Base-by-base conservation (phyloP, 2,888 invertebrate genomes). In the Pyrrhopygopsis socrates region DNA sequence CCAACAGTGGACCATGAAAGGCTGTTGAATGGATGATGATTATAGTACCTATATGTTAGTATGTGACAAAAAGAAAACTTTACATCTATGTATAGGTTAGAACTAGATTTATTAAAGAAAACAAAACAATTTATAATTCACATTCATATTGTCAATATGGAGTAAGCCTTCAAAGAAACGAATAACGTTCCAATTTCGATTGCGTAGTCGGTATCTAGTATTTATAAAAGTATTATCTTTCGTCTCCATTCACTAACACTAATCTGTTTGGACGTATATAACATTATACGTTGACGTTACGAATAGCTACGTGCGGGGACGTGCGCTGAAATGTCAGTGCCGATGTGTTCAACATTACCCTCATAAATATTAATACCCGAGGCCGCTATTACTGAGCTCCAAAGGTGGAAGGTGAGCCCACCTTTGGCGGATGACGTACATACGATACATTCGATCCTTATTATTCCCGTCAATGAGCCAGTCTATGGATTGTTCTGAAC, bases 341-440 rank as follows among this genome's bases (percentile, higher is more conserved):
- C 71, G 71, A 79, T 79, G 63, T 63, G 79, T 71, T 79, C 29
- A 45, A 71, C 79, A 27, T 22, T 13, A 38, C 71, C 79, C 79
- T 71, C 79, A 79, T 79, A 71, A 71, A 79, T 79, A 79, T 79
- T 79, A 71, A 71, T 63, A 71, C 60, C 30, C 24, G 2, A 68
- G 24, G 71, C 71, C 71, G 71, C 79, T 79, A 79, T 79, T 79
- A 63, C 71, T 45, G 63, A 79, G 50, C 71, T 71, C 71, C 34
- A 34, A 80, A 80, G 73, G 73, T 80, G 50, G 63, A 65, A 80
- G 63, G 80, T 80, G 73, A 71, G 79, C 45, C 58, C 41, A 71
- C 79, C 80, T 80, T 73, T 50, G 27, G 34, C 50, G 30, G 63
- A 54, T 80, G 80, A 80, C 80, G 80, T 80, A 80, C 63, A 22